Evolutionary conservation across 1,140 invertebrate genomes (phyloP), one percentile per base, ranked within the genome.

Genomic region (Plodia interpunctella): DNA sequence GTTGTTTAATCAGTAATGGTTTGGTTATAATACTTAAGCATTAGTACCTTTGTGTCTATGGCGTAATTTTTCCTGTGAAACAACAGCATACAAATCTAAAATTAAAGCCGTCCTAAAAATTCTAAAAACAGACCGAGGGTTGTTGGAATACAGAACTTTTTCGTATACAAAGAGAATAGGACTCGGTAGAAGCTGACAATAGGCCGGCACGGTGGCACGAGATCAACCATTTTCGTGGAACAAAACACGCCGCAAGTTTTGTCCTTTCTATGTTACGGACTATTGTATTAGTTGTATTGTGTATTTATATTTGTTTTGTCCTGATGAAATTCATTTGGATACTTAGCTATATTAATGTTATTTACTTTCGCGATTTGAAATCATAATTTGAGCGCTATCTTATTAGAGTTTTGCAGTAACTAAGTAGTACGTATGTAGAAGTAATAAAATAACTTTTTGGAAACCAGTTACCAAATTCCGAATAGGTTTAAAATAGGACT

Each of bases 221-320:
- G 66, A 74, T 74, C 69, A 75, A 66, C 60, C 62, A 72, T 74
- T 71, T 72, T 60, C 59, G 59, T 62, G 57, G 62, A 68, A 76
- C 66, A 76, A 76, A 74, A 74, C 62, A 51, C 63, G 61, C 62
- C 60, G 56, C 62, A 72, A 63, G 63, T 65, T 65, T 63, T 56
- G 55, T 60, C 49, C 49, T 18, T 49, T 60, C 52, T 56, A 38
- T 38, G 54, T 51, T 53, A 57, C 25, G 20, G 56, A 49, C 57
- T 50, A 56, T 60, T 60, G 51, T 60, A 17, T 55, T 9, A 55
- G 6, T 35, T 17, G 11, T 35, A 51, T 58, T 51, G 20, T 52
- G 20, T 20, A 51, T 3, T 1, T 44, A 44, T 44, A 17, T 44
- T 44, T 44, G 15, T 44, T 32, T 32, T 32, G 30, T 32, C 1